Evolutionary conservation across 2,888 invertebrate genomes (phyloP), one percentile per base, ranked within the genome.

Genomic region (Nysson spinosus): DNA sequence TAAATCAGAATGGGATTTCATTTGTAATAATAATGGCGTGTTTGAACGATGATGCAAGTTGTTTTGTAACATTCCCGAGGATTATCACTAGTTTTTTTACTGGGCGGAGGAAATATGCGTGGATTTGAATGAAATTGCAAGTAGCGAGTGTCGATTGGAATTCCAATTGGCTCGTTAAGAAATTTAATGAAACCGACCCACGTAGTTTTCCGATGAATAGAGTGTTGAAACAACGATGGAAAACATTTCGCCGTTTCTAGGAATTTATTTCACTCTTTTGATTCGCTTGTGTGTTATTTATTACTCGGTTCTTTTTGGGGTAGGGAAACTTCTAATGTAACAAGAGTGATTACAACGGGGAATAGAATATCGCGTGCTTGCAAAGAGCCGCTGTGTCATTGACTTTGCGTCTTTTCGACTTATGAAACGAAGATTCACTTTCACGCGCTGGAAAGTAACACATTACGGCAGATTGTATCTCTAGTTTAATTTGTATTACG

Each of bases 361-460:
- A 7, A 35, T 16, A 12, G 7, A 16, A 6, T 7, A 6, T 9
- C 5, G 9, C 3, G 28, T 28, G n/a, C 28, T 4, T 6, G 28
- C n/a, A n/a, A n/a, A n/a, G n/a, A n/a, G n/a, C 9, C 50, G 19
- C 28, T 30, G 20, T 49, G 58, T 60, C 55, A 39, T 37, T 68
- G 62, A 54, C 44, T 39, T 54, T 61, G 39, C 19, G 47, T 39
- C 32, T 52, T 67, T 68, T 55, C 34, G 22, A 37, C 47, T 65
- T 66, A 49, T 35, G 51, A 65, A 51, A 71, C 43, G 19, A 43
- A 43, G 63, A 64, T 63, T 72, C 75, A 55, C 74, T 75, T 74
- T 75, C 75, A 52, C 75, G 65, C 60, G 63, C 42, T 69, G 52
- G 72, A 69, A 69, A 71, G 58, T 61, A 43, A 72, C 67, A 49